Base-by-base conservation (phyloP, 2,888 invertebrate species). In the Pristionchus exspectatus region DNA sequence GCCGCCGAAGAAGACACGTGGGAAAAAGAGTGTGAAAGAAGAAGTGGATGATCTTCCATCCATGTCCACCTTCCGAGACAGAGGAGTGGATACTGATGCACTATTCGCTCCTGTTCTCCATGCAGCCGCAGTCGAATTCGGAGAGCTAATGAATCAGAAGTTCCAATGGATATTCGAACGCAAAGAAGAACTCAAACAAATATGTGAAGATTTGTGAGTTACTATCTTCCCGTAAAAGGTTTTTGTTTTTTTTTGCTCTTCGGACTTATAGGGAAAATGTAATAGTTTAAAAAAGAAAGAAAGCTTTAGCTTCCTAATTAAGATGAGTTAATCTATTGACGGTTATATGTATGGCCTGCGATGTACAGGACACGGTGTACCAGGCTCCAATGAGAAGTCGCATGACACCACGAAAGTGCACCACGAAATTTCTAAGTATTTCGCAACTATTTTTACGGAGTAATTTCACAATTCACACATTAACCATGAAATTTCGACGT, bases 161-260 rank as follows among this genome's bases (percentile, higher is more conserved):
- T 12, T 30, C 5, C 30, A 69, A n/a, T 87, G 87, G 87, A 87
- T 87, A 10, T 44, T 69, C 14, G 50, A 69, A 38, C n/a, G 21
- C n/a, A 87, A 87, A 30, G 87, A 66, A 24, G 44, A 87, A 16
- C 27, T 87, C 27, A 87, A 87, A n/a, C 18, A 44, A 27, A 69
- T 54, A 33, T 87, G 87, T n/a, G n/a, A 69, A 44, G 87, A 87
- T n/a, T 44, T 69, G 87, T 87, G 12, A 63, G 87, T 87, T 84
- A 12, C 44, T 4, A 44, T n/a, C 12, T 27, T 81, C 7, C 18
- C 24, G 16, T 30, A 9, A 21, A 38, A 10, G 30, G 4, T 38
- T 3, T 2, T 3, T 2, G 38, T 7, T 10, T 83, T 54, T 56
- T 21, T 83, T 54, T 83, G 21, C 0, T 3, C 12, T 10, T 54